Evolutionary conservation across 1,140 invertebrate genomes (phyloP).

Genomic region (Brachionus asplanchnoidis): DNA sequence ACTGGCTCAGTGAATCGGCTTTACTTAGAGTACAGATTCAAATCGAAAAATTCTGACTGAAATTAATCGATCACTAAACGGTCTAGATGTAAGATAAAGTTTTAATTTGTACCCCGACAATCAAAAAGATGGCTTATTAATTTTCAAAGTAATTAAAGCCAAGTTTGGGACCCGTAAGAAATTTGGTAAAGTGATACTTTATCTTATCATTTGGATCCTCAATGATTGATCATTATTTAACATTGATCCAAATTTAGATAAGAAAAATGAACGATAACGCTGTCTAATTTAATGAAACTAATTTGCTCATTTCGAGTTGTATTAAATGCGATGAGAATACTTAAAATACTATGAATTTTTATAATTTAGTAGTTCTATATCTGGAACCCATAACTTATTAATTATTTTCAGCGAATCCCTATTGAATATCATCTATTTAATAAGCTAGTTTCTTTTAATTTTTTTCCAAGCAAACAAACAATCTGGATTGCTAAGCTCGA

Average conservation of each 20-base stretch:
- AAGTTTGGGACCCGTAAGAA: not conserved
- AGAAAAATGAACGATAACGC: not conserved
- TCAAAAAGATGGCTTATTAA: not conserved
- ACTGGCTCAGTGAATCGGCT: not conserved
- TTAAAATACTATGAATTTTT: not conserved
- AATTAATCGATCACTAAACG: not conserved
- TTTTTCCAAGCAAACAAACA: constrained; percentile 18
- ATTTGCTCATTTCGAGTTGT: not conserved
- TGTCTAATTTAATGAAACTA: not conserved
- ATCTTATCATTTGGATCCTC: not conserved
- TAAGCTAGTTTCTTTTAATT: not conserved
- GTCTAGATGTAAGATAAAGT: not conserved
- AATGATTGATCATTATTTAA: constrained; percentile 15
- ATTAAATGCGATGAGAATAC: not conserved
- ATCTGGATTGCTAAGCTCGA: constrained; percentile 8
- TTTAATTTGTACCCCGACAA: not conserved
- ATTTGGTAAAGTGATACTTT: not conserved
- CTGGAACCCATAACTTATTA: constrained; percentile 35
- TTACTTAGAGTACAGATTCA: not conserved
- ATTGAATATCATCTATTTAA: constrained; percentile 22
- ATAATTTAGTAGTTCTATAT: not conserved
- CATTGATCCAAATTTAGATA: not conserved
- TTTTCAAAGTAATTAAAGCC: not conserved
- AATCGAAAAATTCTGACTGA: not conserved
- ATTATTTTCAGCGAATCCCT: constrained; percentile 32